Evolutionary conservation across 2,113 vertebrate genomes (phyloP).

Genomic region (Enhydra lutris): DNA sequence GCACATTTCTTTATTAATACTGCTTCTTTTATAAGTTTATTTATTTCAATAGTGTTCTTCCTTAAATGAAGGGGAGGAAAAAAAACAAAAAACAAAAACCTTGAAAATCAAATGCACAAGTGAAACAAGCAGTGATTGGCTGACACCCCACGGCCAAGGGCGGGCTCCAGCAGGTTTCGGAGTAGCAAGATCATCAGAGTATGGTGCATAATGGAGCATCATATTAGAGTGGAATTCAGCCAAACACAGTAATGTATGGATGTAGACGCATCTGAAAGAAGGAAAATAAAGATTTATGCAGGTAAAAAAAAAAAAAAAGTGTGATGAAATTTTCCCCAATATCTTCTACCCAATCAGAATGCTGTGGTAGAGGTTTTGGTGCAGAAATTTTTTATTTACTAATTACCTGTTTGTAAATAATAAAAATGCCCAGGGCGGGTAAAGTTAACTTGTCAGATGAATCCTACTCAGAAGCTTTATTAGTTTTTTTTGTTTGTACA

Average conservation of each 20-base stretch:
- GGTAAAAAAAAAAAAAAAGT: not conserved
- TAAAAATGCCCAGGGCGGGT: not conserved
- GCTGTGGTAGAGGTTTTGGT: not conserved
- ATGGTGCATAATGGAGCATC: conserved; percentile 57
- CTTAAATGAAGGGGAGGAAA: not conserved
- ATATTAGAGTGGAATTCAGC: conserved; percentile 66
- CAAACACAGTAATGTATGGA: conserved; percentile 62
- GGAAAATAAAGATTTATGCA: conserved; percentile 70
- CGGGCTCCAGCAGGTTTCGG: conserved; percentile 69
- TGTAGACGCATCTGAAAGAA: conserved; percentile 69
- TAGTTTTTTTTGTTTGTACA: conserved; percentile 59
- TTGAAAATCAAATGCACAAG: conserved; percentile 56
- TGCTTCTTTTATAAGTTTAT: conserved; percentile 49
- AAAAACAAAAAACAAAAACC: not conserved
- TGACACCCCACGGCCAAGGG: conserved; percentile 76
- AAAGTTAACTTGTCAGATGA: conserved; percentile 16
- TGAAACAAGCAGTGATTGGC: conserved; percentile 75
- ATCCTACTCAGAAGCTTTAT: not conserved
- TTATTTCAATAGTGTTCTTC: conserved; percentile 40
- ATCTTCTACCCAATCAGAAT: conserved; percentile 17
- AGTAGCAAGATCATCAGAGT: conserved; percentile 73
- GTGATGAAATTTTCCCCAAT: conserved; percentile 2
- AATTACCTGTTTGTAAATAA: conserved; percentile 45
- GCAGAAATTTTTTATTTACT: not conserved
- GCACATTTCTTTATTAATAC: conserved; percentile 46